Base-by-base conservation (phyloP, 1,140 invertebrate species). In the Drosophila triauraria region DNA sequence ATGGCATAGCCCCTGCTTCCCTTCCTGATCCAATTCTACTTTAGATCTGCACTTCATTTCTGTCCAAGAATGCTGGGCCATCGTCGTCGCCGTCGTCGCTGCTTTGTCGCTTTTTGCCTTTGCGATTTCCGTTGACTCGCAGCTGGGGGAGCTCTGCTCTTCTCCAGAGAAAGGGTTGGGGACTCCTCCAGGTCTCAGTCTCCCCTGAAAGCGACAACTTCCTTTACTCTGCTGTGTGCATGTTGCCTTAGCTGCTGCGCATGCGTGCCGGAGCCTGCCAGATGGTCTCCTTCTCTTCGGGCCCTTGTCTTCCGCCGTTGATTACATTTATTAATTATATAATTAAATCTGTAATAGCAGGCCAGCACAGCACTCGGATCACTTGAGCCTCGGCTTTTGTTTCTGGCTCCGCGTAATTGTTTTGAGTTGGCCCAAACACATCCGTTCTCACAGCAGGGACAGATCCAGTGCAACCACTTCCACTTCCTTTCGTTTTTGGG, bases 261-360 rank as follows among this genome's bases (percentile, higher is more conserved):
- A 84, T 88, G 84, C 84, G 85, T 88, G 82, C 81, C 83, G 50
- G 62, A 56, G 75, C 25, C 78, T 59, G 76, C 71, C 83, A 84
- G 78, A 80, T 87, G 83, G 80, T 65, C 69, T 38, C 47, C 27
- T 57, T 42, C 53, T 30, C 43, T 60, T 46, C 25, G 7, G 48
- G 47, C 35, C 54, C 40, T 63, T 65, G 63, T 57, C 59, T 67
- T 48, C 62, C 48, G 44, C 27, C 81, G 82, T 90, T 88, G 85
- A 88, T 90, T 88, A 84, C 85, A 88, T 90, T 88, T 88, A 88
- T 88, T 88, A 88, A 88, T 88, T 88, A 88, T 88, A 88, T 90
- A 90, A 88, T 88, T 88, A 88, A 88, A 88, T 88, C 85, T 88
- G 84, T 87, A 87, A 87, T 87, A 70, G 71, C 81, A 80, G 85